Percentiles rank a stretch among this genome's conserved stretches.
phyloP scores from a whole-genome alignment of 2,797 vertebrate species.

The Saxicola maurus region DNA sequence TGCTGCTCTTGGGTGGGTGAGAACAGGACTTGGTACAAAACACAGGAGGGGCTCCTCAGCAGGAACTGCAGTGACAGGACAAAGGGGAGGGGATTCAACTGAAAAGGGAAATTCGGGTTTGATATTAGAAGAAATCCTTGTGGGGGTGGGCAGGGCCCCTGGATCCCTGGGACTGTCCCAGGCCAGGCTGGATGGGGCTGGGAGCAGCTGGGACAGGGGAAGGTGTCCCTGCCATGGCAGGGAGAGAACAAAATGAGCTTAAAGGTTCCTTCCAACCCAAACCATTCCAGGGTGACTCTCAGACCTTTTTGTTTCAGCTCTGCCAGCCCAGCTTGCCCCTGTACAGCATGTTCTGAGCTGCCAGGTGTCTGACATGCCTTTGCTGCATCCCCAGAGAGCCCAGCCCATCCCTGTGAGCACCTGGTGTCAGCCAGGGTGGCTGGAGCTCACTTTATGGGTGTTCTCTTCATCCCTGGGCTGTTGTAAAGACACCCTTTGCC shows the following conservation, averaged over 20 bases:
- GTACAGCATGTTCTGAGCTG: rapidly evolving
- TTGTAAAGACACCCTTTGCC: not conserved
- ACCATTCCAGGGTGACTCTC: not conserved
- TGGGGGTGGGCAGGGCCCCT: rapidly evolving
- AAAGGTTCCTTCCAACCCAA: not conserved
- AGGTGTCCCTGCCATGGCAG: not conserved
- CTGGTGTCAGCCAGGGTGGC: not conserved
- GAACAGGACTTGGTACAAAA: not conserved
- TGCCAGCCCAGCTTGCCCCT: not conserved
- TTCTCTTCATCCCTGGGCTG: not conserved
- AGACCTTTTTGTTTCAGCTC: rapidly evolving
- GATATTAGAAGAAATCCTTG: not conserved
- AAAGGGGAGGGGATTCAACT: not conserved
- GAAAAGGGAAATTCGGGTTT: not conserved
- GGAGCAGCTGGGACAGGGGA: rapidly evolving
- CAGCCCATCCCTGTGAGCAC: rapidly evolving
- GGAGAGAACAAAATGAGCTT: not conserved
- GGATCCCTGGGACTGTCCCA: rapidly evolving
- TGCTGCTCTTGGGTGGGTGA: not conserved
- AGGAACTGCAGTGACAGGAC: not conserved
- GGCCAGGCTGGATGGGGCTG: rapidly evolving
- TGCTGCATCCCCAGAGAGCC: not conserved
- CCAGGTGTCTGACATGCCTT: rapidly evolving
- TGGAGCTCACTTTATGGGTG: not conserved
- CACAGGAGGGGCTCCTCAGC: not conserved